These are phyloP conservation scores for Noctua fimbriata DNA, from an alignment of 2,888 invertebrate genomes.

Conservation along the genomic window DNA sequence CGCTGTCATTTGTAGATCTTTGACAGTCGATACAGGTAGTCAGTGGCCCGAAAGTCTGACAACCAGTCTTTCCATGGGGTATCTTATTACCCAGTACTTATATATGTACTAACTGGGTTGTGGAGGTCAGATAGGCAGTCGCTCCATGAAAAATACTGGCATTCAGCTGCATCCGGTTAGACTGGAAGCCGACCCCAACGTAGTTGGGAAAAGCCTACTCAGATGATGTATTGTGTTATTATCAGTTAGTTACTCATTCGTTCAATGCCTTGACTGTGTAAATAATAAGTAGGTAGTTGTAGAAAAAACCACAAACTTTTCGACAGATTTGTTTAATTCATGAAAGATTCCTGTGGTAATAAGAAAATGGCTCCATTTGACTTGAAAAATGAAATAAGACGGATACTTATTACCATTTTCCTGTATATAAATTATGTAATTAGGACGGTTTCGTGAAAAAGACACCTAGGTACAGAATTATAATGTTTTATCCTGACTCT, in stretches of 20 bases:
- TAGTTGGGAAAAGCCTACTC: too few relatives aligned
- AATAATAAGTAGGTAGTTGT: background rate
- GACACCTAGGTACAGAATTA: slow-evolving; percentile 4
- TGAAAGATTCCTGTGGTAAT: slow-evolving; percentile 3
- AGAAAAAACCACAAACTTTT: background rate
- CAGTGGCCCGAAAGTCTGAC: too few relatives aligned
- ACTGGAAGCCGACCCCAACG: too few relatives aligned
- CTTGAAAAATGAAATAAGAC: slow-evolving; percentile 24
- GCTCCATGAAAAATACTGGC: too few relatives aligned
- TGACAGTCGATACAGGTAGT: too few relatives aligned
- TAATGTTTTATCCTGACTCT: slow-evolving; percentile 28
- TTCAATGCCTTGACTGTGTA: background rate
- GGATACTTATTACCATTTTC: slow-evolving; percentile 45
- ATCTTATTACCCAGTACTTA: too few relatives aligned
- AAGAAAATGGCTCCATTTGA: slow-evolving; percentile 26
- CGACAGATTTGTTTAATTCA: slow-evolving; percentile 19
- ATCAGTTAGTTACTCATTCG: background rate
- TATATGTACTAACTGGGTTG: too few relatives aligned
- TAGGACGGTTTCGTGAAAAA: slow-evolving; percentile 21
- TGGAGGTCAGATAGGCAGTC: too few relatives aligned
- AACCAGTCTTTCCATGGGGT: too few relatives aligned
- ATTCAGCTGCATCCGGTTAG: too few relatives aligned
- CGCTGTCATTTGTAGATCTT: too few relatives aligned
- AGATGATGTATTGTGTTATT: background rate
- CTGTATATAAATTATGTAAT: slow-evolving; percentile 30